Base-by-base conservation (phyloP, 2,797 vertebrate genomes). In the Lacerta viridis region DNA sequence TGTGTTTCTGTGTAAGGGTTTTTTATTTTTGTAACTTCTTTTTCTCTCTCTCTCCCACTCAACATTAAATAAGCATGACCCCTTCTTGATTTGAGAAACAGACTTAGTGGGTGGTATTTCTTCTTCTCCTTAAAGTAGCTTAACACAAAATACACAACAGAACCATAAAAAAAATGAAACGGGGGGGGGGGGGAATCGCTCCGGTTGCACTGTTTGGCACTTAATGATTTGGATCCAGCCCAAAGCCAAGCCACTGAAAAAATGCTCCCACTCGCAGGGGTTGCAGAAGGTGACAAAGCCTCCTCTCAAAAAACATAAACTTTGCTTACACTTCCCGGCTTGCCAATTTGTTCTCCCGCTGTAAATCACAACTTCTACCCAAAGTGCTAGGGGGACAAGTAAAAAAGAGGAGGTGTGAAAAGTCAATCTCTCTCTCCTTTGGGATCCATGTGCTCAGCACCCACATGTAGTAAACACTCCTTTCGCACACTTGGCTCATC, bases 231-330 rank as follows among this genome's bases (percentile, higher is more conserved):
- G 93, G 89, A 94, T 83, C 17, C 80, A 88, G 88, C 90, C 91
- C 92, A 94, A 96, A 96, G 77, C n/a, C 89, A 93, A 95, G 82
- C 69, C 84, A 93, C 84, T 72, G 85, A 91, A 93, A 94, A 92
- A 80, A 88, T 69, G 64, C 84, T 95, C 82, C 86, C 83, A 92
- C 79, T 94, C 88, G 81, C 92, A 94, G 80, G 50, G 82, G 80
- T 93, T 95, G n/a, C 23, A 36, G 80, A 94, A 96, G 93, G 93
- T 95, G 94, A 95, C 94, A 94, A 88, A 23, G 2, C 55, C 84
- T 91, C 75, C 86, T 92, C 88, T 93, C 81, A 89, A 86, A 86
- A 93, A 94, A 94, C 11, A 55, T 92, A 93, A 94, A 95, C 68
- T 95, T 94, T 92, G 68, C 87, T 94, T 75, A 87, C 64, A 71